These are phyloP conservation scores for Tetraneura akinire DNA, from an alignment of 1,140 invertebrate species.

Conservation along the genomic window DNA sequence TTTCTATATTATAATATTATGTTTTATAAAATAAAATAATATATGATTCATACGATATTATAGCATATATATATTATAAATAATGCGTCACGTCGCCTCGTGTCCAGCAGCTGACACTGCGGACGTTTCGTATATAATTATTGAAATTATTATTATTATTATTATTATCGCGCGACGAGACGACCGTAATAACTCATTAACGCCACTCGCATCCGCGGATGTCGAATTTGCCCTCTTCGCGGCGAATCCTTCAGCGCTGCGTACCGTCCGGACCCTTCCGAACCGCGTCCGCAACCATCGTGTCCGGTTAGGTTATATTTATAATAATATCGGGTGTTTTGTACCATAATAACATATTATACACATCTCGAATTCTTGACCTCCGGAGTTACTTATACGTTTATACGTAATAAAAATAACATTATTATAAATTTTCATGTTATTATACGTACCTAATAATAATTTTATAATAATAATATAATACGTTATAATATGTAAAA, in stretches of 20 bases:
- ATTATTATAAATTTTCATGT: not conserved
- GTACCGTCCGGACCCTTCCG: not conserved
- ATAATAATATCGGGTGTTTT: no score
- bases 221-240: not conserved
- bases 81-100: not conserved
- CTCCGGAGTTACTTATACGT: no score
- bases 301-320: not conserved
- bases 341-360: no score
- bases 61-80: not conserved
- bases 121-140: not conserved
- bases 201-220: slow-evolving; percentile 37
- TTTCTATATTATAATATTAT: no score
- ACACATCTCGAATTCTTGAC: not conserved
- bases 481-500: slow-evolving; percentile 14
- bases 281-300: not conserved
- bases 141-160: no score
- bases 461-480: not conserved
- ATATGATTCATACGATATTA: no score
- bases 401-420: no score
- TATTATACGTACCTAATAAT: not conserved
- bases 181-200: slow-evolving; percentile 43
- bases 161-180: not conserved
- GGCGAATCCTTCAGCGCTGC: not conserved
- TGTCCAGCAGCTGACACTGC: slow-evolving; percentile 20
- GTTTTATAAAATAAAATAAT: no score